phyloP scores from a whole-genome alignment of 2,888 invertebrate genomes.

The Dexiosoma caninum region DNA sequence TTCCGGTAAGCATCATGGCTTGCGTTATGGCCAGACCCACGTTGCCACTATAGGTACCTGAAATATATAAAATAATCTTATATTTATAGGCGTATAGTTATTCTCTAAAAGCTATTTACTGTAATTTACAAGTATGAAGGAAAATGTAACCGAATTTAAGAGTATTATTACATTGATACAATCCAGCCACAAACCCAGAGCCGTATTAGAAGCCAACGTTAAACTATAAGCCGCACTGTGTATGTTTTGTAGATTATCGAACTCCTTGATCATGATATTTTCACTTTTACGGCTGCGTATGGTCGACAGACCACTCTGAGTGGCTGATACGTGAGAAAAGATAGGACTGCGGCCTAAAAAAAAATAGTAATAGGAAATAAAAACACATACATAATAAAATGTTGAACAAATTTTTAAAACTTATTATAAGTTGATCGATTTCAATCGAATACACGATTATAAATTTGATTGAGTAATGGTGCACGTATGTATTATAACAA shows the following conservation, averaged over 20 bases:
- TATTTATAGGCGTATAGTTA: neutral
- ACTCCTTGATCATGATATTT: conserved; percentile 85
- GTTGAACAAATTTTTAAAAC: too few relatives aligned
- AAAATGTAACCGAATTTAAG: conserved; percentile 82
- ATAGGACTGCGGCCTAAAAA: conserved; percentile 88
- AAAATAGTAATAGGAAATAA: too few relatives aligned
- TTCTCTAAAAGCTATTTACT: conserved; percentile 77
- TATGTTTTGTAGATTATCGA: conserved; percentile 84
- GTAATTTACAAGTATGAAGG: conserved; percentile 80
- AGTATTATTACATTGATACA: conserved; percentile 85
- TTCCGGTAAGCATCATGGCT: conserved; percentile 84
- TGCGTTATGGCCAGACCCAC: conserved; percentile 85
- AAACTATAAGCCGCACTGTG: conserved; percentile 77
- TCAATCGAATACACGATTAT: too few relatives aligned
- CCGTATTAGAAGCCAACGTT: conserved; percentile 77
- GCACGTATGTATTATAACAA: too few relatives aligned
- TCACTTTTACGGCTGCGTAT: conserved; percentile 88
- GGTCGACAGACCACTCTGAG: conserved; percentile 90
- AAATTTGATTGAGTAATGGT: too few relatives aligned
- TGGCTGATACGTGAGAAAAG: conserved; percentile 91
- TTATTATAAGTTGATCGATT: neutral
- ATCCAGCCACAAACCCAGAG: conserved; percentile 88
- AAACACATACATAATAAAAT: too few relatives aligned
- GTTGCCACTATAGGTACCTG: conserved; percentile 82
- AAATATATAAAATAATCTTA: neutral